Evolutionary conservation across 1,140 invertebrate genomes (phyloP), one percentile per base, ranked within the genome.

Genomic region (Meloidogyne hapla): DNA sequence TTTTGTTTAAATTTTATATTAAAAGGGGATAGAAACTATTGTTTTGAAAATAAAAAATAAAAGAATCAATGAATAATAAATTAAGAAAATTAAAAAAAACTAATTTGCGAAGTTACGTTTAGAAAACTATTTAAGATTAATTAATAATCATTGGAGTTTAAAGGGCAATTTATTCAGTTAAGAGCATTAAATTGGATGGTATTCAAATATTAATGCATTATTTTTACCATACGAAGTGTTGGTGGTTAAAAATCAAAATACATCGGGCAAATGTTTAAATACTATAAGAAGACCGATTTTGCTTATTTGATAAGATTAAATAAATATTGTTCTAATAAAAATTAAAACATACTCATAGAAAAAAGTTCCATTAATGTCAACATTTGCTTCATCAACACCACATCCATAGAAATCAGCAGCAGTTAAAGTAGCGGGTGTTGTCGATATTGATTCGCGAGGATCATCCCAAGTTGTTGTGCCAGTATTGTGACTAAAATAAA

Each of bases 351-450:
- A 91, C 90, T 99, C 96, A 88, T 96, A 99, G 85, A 98, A 99
- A 56, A 56, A 56, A 62, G 94, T 96, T 18, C 96, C 96, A 89
- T 98, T 98, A 85, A 95, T 91, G 12, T 13, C 45, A 48, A 48
- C 48, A 56, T 56, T 56, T n/a, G 18, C 15, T 56, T 94, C 94
- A 89, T 98, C 96, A 80, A 96, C 94, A 38, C 98, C 97, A 89
- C 94, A 92, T 87, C 98, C 96, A 96, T 96, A 99, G 21, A 96
- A 96, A 88, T 94, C 96, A 0, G 96, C 96, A 76, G 99, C 89
- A 23, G 48, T 26, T 21, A 56, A 15, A 28, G 25, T 48, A 74
- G 40, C 71, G 18, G 40, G 25, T 10, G 26, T 65, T 75, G 62
- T 45, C 21, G 69, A 33, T 40, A n/a, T 13, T 40, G 84, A 72